These are phyloP conservation scores for Drosophila serrata DNA, from an alignment of 1,140 invertebrate genomes.

Conservation along the genomic window DNA sequence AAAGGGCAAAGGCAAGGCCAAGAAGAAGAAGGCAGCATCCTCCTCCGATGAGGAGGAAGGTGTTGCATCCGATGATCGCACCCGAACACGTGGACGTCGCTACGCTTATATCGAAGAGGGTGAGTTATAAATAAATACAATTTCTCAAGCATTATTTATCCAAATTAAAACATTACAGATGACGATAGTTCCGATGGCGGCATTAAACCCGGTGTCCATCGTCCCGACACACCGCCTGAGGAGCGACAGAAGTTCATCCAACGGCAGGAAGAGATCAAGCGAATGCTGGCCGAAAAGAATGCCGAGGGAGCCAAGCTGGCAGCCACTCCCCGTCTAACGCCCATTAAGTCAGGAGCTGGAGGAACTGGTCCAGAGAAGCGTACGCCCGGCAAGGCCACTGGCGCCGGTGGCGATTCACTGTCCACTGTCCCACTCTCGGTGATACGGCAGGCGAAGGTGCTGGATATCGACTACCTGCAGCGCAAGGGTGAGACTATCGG, in stretches of 20 bases:
- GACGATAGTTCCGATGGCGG: conserved; percentile 86
- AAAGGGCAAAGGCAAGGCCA: conserved; percentile 57
- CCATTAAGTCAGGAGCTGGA: conserved; percentile 58
- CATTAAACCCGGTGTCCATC: conserved; percentile 86
- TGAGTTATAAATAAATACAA: not conserved
- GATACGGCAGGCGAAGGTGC: conserved; percentile 84
- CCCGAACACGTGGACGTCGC: conserved; percentile 89
- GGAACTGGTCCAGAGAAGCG: conserved; percentile 47
- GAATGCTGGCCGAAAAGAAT: conserved; percentile 85
- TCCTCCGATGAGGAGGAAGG: conserved; percentile 69
- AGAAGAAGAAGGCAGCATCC: conserved; percentile 61
- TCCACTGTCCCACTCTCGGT: conserved; percentile 81
- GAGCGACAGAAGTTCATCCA: conserved; percentile 85
- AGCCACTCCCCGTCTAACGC: conserved; percentile 78
- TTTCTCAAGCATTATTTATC: not conserved
- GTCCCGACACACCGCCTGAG: conserved; percentile 84
- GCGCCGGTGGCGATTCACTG: conserved; percentile 60
- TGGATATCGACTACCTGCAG: conserved; percentile 83
- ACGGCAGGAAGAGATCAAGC: conserved; percentile 84
- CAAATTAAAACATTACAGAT: conserved; percentile 23
- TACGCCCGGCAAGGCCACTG: conserved; percentile 55
- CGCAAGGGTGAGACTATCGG: conserved; percentile 79
- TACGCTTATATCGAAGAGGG: conserved; percentile 89
- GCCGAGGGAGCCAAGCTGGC: conserved; percentile 80
- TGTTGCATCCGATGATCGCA: conserved; percentile 87